Conservation (phyloP, 1,140 invertebrate species). For the Medauroidea extradentata region DNA sequence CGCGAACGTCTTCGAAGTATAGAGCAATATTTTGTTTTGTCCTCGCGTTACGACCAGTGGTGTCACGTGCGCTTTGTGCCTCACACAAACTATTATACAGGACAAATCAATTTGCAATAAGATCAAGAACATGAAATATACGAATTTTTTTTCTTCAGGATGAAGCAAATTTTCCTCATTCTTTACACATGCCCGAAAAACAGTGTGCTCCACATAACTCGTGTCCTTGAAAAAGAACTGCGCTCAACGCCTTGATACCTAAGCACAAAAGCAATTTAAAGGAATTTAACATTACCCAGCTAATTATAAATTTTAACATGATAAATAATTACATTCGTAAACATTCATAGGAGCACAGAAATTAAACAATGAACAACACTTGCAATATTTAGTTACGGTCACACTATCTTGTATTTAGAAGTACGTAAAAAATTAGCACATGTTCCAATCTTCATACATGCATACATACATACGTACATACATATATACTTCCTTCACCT, state of each 20-base stretch:
- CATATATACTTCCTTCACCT: neutral
- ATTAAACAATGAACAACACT: slow-evolving; percentile 7
- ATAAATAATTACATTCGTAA: slow-evolving; percentile 9
- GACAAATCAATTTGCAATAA: slow-evolving; percentile 12
- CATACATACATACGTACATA: too few species aligned
- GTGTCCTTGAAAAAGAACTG: neutral
- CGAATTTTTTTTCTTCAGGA: slow-evolving; percentile 1
- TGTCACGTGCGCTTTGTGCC: neutral
- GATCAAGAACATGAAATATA: slow-evolving; percentile 8
- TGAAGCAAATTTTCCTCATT: neutral
- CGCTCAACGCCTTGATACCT: neutral
- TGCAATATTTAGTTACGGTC: neutral
- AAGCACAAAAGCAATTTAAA: slow-evolving; percentile 8
- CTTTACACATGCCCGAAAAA: too few species aligned
- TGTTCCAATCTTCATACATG: neutral
- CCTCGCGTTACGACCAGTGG: neutral
- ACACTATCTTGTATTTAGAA: neutral
- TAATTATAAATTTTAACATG: slow-evolving; percentile 14
- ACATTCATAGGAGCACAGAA: slow-evolving; percentile 10
- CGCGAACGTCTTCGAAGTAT: neutral
- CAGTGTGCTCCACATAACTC: too few species aligned
- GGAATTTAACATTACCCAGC: slow-evolving; percentile 8
- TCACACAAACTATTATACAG: slow-evolving; percentile 14
- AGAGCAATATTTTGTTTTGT: neutral
- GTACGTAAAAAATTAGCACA: neutral